Conservation (phyloP, 2,113 vertebrate species). For the Junco hyemalis region DNA sequence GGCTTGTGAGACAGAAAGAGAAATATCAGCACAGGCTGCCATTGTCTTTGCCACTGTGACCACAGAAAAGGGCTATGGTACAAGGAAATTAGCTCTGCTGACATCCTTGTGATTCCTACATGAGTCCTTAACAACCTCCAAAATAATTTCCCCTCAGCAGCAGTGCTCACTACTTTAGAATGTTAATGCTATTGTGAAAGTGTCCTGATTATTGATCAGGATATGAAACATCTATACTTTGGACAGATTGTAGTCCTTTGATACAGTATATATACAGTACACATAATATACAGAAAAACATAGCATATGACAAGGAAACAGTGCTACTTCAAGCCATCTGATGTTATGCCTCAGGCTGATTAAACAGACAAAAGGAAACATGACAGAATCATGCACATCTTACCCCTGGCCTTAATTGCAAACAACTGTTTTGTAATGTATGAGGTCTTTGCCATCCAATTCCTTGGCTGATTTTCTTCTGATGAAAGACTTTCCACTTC, state of each 20-base stretch:
- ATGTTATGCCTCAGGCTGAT: slow-evolving; percentile 39
- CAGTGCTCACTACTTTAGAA: not conserved
- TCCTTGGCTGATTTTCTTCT: slow-evolving; percentile 48
- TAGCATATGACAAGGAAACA: not conserved
- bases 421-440: slow-evolving; percentile 54
- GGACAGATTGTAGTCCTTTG: not conserved
- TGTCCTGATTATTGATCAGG: not conserved
- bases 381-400: slow-evolving; percentile 26
- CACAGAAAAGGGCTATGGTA: not conserved
- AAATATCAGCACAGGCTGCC: not conserved
- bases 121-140: not conserved
- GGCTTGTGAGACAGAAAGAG: not conserved
- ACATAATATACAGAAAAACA: not conserved
- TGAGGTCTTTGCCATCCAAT: slow-evolving; percentile 34
- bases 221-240: not conserved
- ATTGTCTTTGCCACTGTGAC: not conserved
- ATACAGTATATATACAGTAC: not conserved
- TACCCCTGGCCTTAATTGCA: slow-evolving; percentile 52
- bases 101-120: not conserved
- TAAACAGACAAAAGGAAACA: slow-evolving; percentile 49
- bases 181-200: not conserved
- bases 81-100: not conserved
- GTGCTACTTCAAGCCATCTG: not conserved
- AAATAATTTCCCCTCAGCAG: not conserved
- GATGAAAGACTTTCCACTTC: slow-evolving; percentile 62